A percentile compares a stretch with the other conserved stretches of the same genome.
phyloP scores from a whole-genome alignment of 2,113 vertebrate genomes.

The Aepyceros melampus region DNA sequence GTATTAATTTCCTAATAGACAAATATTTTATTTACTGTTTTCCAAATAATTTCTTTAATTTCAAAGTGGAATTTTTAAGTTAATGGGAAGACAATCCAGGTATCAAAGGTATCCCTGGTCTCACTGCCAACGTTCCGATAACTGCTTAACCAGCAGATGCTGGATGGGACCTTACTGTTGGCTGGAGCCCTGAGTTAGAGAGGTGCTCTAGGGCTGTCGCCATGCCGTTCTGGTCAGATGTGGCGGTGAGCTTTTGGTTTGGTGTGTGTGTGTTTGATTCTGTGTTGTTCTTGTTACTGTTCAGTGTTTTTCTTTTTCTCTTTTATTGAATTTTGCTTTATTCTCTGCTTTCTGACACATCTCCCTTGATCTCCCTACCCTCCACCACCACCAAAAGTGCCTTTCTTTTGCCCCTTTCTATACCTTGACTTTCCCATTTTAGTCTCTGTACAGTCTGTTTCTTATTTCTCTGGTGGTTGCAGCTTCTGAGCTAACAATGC shows the following conservation, averaged over 20 bases:
- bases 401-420: constrained; percentile 44
- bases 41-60: constrained; percentile 34
- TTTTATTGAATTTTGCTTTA: constrained; percentile 57
- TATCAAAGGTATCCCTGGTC: neutral
- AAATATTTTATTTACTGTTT: constrained; percentile 28
- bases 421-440: constrained; percentile 42
- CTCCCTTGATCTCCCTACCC: neutral
- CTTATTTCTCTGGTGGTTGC: constrained; percentile 58
- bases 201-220: neutral
- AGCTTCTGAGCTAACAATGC: constrained; percentile 70
- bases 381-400: neutral
- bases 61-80: neutral
- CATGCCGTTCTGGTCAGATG: neutral
- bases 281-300: constrained; percentile 35
- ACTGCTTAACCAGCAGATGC: neutral
- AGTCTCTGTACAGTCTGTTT: constrained; percentile 45
- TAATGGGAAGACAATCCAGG: neutral
- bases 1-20: neutral
- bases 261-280: constrained; percentile 20
- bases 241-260: constrained; percentile 12
- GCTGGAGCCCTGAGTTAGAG: neutral
- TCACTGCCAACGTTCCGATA: neutral
- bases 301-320: constrained; percentile 25
- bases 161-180: neutral
- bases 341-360: constrained; percentile 40